Evolutionary conservation across 2,113 vertebrate genomes (phyloP), one percentile per base, ranked within the genome.

Genomic region (Nibea albiflora): DNA sequence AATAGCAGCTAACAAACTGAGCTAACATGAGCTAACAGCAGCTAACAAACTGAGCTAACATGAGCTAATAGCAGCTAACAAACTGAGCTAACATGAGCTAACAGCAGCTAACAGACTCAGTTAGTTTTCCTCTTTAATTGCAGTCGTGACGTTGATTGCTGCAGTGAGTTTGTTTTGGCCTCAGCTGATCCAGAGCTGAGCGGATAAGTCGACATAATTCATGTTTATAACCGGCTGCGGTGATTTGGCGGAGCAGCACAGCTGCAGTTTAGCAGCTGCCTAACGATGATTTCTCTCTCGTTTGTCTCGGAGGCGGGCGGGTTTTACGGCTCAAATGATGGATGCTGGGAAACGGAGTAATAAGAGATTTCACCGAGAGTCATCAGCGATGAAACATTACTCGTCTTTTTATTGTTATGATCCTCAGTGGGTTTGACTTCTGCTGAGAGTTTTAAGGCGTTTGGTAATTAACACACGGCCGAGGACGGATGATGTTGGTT

Each of bases 291-390:
- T 73, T 16, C 31, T 20, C 46, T 1, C 70, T 28, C n/a, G 19
- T 86, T 81, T 54, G 67, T 80, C 71, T 78, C 80, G 0, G 4
- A 50, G 39, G 64, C 1, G 0, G n/a, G 0, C 0, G 22, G 49
- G n/a, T 20, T 53, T 90, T 85, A 76, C 12, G 20, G 42, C 65
- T 72, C 39, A 10, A 0, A 39, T 10, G 26, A 11, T 22, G 60
- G 63, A 85, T 82, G 64, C 66, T 60, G 80, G 80, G 85, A 83
- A 85, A 61, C 19, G 0, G 42, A 77, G 69, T 65, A 26, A 66
- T 64, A n/a, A 82, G 10, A 31, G 64, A 49, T 67, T 46, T 66
- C 39, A 14, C 4, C 0, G 8, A 20, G 72, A 46, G 20, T 64
- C 60, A 47, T 77, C 49, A 31, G 15, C 56, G 53, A 63, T 20